Conservation (phyloP, 1,140 invertebrate species). For the Caerostris extrusa region DNA sequence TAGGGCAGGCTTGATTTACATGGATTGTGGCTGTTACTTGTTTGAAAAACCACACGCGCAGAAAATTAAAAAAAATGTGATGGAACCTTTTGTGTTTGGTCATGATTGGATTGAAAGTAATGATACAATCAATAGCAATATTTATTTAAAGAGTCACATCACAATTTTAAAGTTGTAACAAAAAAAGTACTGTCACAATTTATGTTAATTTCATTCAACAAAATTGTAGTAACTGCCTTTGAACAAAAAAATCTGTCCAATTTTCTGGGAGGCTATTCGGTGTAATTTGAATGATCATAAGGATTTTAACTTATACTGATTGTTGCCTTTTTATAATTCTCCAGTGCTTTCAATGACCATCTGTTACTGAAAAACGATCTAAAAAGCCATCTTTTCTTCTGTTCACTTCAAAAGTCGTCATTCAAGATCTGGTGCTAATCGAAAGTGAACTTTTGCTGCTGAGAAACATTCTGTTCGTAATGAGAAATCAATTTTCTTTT, state of each 20-base stretch:
- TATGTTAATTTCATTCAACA: background rate
- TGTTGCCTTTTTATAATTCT: background rate
- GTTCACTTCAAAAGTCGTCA: slow-evolving; percentile 27
- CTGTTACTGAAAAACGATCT: slow-evolving; percentile 51
- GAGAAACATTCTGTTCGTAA: slow-evolving; percentile 39
- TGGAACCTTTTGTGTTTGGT: too few relatives aligned
- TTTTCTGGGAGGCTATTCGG: background rate
- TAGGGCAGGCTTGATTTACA: too few relatives aligned
- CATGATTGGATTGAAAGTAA: too few relatives aligned
- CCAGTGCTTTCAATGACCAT: slow-evolving; percentile 29
- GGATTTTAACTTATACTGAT: background rate
- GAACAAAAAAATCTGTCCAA: background rate
- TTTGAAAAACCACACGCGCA: too few relatives aligned
- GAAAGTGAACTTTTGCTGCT: background rate
- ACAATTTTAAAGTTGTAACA: too few relatives aligned
- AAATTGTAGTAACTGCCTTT: background rate
- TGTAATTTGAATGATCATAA: background rate
- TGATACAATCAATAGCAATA: too few relatives aligned
- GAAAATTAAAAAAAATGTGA: too few relatives aligned
- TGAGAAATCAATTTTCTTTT: slow-evolving; percentile 60
- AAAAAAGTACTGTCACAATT: background rate
- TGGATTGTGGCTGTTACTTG: too few relatives aligned
- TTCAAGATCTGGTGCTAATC: slow-evolving; percentile 24
- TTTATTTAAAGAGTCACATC: too few relatives aligned
- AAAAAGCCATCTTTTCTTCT: slow-evolving; percentile 34